Conservation (phyloP, 2,888 invertebrate genomes). For the Tenthredo livida region DNA sequence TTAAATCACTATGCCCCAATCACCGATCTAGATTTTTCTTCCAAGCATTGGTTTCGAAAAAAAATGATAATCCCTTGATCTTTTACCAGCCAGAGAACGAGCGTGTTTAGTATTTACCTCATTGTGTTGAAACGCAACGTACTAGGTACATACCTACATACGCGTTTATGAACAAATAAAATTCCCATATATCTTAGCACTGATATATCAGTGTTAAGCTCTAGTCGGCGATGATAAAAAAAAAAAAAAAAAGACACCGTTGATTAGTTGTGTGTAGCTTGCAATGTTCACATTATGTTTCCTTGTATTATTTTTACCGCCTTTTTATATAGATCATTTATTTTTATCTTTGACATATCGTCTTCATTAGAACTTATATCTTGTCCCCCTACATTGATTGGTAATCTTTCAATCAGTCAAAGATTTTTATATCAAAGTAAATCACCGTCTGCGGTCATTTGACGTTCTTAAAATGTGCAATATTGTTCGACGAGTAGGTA, state of each 20-base stretch:
- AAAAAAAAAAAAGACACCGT: background rate
- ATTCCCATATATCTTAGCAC: background rate
- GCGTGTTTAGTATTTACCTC: background rate
- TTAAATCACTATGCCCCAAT: background rate
- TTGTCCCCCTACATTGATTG: background rate
- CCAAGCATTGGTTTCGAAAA: background rate
- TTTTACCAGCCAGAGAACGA: background rate
- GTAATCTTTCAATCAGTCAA: background rate
- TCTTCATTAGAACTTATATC: conserved; percentile 5
- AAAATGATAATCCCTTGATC: background rate
- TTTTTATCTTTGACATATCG: background rate
- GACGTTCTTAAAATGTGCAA: background rate
- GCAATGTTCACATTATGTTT: background rate
- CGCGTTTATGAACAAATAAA: background rate
- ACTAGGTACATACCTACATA: too few species aligned
- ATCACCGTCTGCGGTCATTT: background rate
- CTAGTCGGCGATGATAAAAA: background rate
- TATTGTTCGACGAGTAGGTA: too few species aligned
- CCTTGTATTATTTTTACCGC: background rate
- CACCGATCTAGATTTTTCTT: background rate
- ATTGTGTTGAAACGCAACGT: background rate
- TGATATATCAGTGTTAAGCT: background rate
- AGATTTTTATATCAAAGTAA: background rate
- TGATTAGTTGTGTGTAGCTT: background rate
- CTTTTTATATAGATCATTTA: background rate